phyloP scores from a whole-genome alignment of 2,797 vertebrate genomes.

The Champsocephalus gunnari region DNA sequence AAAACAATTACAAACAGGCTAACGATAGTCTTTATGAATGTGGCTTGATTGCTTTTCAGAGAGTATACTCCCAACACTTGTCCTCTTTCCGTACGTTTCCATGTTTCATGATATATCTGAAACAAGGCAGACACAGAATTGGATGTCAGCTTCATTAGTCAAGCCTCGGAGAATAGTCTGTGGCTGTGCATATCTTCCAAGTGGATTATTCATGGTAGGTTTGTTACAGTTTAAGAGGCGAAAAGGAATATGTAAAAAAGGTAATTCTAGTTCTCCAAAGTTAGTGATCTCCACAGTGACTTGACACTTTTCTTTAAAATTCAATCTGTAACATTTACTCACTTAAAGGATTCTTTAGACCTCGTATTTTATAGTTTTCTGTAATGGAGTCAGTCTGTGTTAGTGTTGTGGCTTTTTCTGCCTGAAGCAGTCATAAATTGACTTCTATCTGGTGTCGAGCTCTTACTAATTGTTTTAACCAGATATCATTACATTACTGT shows the following conservation, averaged over 20 bases:
- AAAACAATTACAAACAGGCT: background rate
- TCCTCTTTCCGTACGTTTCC: slow-evolving; percentile 1
- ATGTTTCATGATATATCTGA: slow-evolving; percentile 8
- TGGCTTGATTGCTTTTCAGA: slow-evolving; percentile 17
- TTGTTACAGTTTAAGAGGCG: slow-evolving; percentile 16
- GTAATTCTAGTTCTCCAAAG: no score
- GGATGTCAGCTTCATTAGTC: slow-evolving; percentile 41
- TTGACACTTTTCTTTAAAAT: no score
- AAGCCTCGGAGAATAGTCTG: slow-evolving; percentile 33
- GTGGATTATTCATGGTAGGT: slow-evolving; percentile 32
- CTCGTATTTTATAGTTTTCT: no score
- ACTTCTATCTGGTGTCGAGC: no score
- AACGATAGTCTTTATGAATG: background rate
- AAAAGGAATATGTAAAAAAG: background rate
- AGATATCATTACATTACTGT: no score
- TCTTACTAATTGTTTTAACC: no score
- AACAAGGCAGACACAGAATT: slow-evolving; percentile 20
- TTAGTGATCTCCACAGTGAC: no score
- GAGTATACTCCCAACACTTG: background rate
- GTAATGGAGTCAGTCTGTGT: no score
- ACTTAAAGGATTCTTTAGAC: no score
- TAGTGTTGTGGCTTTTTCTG: no score
- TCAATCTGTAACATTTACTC: no score
- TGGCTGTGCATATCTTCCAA: slow-evolving; percentile 24
- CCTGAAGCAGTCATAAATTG: no score